Evolutionary conservation across 2,797 vertebrate species (phyloP).

Genomic region (Acanthurus lineatus): DNA sequence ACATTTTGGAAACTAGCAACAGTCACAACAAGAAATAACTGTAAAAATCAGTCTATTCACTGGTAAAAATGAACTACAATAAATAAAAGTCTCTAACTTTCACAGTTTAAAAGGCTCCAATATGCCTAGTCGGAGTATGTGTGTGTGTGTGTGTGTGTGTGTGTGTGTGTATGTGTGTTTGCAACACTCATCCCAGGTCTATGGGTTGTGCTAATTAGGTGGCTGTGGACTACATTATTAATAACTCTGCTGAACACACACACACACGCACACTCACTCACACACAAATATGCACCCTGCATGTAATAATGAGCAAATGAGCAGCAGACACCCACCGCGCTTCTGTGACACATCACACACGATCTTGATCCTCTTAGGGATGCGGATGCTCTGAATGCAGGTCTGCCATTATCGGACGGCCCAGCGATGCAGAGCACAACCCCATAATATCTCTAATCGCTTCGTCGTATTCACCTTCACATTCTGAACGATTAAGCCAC

Average conservation of each 20-base stretch:
- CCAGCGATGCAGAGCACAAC: slow-evolving; percentile 55
- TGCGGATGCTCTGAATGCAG: slow-evolving; percentile 60
- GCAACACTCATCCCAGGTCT: slow-evolving; percentile 10
- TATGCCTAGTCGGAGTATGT: slow-evolving; percentile 1
- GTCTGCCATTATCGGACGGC: slow-evolving; percentile 51
- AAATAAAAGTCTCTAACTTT: background rate
- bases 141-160: background rate
- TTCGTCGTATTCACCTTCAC: slow-evolving; percentile 71
- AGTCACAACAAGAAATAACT: background rate
- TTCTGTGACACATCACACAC: slow-evolving; percentile 34
- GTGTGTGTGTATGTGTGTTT: no score
- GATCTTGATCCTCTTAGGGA: slow-evolving; percentile 45
- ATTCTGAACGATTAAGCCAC: slow-evolving; percentile 56
- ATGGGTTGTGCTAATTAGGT: slow-evolving; percentile 42
- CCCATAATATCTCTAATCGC: slow-evolving; percentile 63
- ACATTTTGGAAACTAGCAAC: background rate
- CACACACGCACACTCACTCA: slow-evolving; percentile 8
- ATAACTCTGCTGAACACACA: slow-evolving; percentile 28
- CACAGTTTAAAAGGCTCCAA: slow-evolving; percentile 4
- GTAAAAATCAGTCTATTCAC: background rate
- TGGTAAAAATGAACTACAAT: background rate
- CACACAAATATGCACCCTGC: slow-evolving; percentile 24
- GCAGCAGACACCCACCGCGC: slow-evolving; percentile 6
- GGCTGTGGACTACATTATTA: slow-evolving; percentile 43
- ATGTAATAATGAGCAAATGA: slow-evolving; percentile 42